These are phyloP conservation scores for Habropoda laboriosa DNA, from an alignment of 1,140 invertebrate species.

Conservation along the genomic window DNA sequence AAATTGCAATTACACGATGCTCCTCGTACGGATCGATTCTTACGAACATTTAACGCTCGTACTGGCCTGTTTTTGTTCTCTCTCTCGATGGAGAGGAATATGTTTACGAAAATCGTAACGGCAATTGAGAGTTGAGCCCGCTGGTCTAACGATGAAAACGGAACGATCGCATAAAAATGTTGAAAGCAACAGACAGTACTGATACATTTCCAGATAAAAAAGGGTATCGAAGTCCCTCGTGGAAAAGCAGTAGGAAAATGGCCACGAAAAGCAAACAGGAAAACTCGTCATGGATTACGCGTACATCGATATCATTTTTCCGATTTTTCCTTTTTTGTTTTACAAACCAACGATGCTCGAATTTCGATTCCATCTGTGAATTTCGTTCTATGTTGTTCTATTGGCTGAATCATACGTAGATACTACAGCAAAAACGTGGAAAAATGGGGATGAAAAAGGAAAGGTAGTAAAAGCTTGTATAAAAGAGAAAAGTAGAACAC, in stretches of 20 bases:
- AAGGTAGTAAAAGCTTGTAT: not conserved
- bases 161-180: not conserved
- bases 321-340: too few species aligned
- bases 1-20: too few species aligned
- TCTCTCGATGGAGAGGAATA: too few species aligned
- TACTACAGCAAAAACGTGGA: conserved; percentile 13
- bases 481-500: not conserved
- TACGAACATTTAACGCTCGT: too few species aligned
- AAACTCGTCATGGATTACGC: not conserved
- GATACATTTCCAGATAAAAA: conserved; percentile 15
- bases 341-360: conserved; percentile 15
- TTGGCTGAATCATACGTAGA: not conserved
- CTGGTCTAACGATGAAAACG: not conserved
- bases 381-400: conserved; percentile 24
- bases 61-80: too few species aligned
- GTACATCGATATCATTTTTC: conserved; percentile 22
- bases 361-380: conserved; percentile 46
- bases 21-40: too few species aligned
- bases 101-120: not conserved
- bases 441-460: not conserved
- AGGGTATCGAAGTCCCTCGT: not conserved
- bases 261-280: not conserved
- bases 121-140: not conserved
- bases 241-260: conserved; percentile 24
- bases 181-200: not conserved